Evolutionary conservation across 1,140 invertebrate genomes (phyloP).

Genomic region (Drosophila simulans): DNA sequence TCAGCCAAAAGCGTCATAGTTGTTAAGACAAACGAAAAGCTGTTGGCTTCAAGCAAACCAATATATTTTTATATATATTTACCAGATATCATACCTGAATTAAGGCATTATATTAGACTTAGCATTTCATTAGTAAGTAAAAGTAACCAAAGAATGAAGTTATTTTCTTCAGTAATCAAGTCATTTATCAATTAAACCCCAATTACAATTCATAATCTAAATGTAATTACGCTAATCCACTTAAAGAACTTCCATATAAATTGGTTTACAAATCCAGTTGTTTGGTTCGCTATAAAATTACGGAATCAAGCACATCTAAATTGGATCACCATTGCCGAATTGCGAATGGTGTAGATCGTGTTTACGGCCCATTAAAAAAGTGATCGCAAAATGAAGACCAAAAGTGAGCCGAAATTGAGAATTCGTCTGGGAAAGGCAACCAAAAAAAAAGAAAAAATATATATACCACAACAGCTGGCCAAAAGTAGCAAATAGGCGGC

Average conservation of each 20-base stretch:
- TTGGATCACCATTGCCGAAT: conserved; percentile 39
- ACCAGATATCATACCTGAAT: too few relatives aligned
- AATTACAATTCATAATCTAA: neutral
- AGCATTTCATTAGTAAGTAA: neutral
- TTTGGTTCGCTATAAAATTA: neutral
- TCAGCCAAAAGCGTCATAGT: conserved; percentile 1
- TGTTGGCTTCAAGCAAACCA: too few relatives aligned
- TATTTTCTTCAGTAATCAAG: neutral
- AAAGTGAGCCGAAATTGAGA: conserved; percentile 8
- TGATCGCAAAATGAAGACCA: conserved; percentile 26
- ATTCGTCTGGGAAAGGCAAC: conserved; percentile 11
- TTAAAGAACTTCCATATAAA: neutral
- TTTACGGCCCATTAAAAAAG: conserved; percentile 37
- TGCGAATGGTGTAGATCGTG: conserved; percentile 39
- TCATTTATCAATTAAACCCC: neutral
- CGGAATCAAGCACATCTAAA: conserved; percentile 45
- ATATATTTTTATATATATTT: too few relatives aligned
- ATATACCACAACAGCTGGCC: conserved; percentile 13
- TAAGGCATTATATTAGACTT: neutral
- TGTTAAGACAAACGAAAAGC: neutral
- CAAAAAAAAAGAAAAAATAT: neutral
- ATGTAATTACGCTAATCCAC: neutral
- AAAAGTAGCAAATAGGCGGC: conserved; percentile 41
- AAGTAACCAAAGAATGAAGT: neutral
- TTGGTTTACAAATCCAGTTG: neutral